Base-by-base conservation (phyloP, 2,797 vertebrate species). In the Hoplostethus atlanticus region DNA sequence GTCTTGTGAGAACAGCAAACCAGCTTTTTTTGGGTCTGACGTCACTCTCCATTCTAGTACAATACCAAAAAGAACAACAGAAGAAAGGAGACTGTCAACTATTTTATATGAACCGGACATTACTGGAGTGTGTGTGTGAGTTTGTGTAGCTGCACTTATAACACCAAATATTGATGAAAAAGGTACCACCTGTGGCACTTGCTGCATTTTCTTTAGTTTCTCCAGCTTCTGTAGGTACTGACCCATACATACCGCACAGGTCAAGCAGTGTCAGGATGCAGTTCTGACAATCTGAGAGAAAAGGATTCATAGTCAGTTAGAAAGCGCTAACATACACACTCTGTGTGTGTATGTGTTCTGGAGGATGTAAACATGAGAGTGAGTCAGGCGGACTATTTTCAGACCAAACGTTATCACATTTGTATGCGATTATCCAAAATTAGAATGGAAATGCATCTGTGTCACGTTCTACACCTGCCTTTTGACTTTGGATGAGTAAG, bases 1-100 rank as follows among this genome's bases (percentile, higher is more conserved):
- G 1, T 75, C 62, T 71, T 77, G 67, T 56, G 59, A 74, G 67
- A 83, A 83, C 1, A 84, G 42, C 59, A 53, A 53, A 12, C 50
- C 42, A 3, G 83, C 84, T 61, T 71, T 46, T 71, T 76, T 81
- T 46, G 86, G 80, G 59, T 88, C 76, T 7, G 81, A 59, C 34
- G 28, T 47, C n/a, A 48, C 68, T 57, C 16, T 73, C 86, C 81
- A 82, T n/a, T 86, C 81, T 84, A 60, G 63, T 34, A 44, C n/a
- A 16, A 15, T 34, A 68, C 11, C 42, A 58, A 31, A 40, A 10
- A 11, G 2, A 64, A n/a, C 12, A 62, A 21, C 21, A 21, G 21
- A 21, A 21, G 21, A 21, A 21, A 21, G 21, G 21, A 21, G 21
- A 21, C 21, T 21, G 21, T 21, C 21, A 21, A 21, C 21, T 21